These are phyloP conservation scores for Bufo gargarizans DNA, from an alignment of 2,113 vertebrate genomes.

Conservation along the genomic window DNA sequence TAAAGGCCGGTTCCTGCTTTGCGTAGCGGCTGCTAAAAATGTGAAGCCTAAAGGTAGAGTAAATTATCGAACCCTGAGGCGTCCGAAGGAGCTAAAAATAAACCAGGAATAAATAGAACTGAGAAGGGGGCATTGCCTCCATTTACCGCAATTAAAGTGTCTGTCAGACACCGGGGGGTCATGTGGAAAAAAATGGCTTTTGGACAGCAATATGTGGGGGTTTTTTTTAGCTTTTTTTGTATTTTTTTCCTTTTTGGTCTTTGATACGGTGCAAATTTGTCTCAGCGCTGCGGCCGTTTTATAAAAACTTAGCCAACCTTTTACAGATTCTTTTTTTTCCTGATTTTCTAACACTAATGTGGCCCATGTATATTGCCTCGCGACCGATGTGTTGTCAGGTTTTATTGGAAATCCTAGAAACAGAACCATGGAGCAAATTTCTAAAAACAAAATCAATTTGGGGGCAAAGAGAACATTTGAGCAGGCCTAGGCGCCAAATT, in stretches of 20 bases:
- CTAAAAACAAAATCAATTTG: background rate
- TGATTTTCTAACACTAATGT: background rate
- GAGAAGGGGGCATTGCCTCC: constrained; percentile 66
- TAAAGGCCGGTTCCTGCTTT: constrained; percentile 16
- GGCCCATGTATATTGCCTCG: too few species aligned
- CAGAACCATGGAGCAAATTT: background rate
- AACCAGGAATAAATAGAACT: constrained; percentile 67
- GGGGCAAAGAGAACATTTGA: background rate
- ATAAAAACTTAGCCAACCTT: background rate
- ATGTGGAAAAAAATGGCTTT: background rate
- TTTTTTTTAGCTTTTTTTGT: background rate
- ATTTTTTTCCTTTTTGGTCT: constrained; percentile 44
- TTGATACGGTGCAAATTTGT: background rate
- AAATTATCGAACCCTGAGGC: constrained; percentile 75
- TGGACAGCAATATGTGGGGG: background rate
- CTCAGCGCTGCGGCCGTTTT: background rate
- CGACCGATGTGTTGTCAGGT: background rate
- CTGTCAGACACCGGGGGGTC: constrained; percentile 58
- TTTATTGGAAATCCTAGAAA: background rate
- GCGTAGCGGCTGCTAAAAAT: constrained; percentile 70
- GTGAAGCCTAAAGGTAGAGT: constrained; percentile 72
- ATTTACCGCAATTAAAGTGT: constrained; percentile 71
- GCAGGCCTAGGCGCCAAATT: background rate
- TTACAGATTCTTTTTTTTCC: background rate
- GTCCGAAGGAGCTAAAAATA: constrained; percentile 75